A percentile compares a stretch with the other conserved stretches of the same genome.
phyloP scores from a whole-genome alignment of 2,113 vertebrate genomes.

The Grus americana region DNA sequence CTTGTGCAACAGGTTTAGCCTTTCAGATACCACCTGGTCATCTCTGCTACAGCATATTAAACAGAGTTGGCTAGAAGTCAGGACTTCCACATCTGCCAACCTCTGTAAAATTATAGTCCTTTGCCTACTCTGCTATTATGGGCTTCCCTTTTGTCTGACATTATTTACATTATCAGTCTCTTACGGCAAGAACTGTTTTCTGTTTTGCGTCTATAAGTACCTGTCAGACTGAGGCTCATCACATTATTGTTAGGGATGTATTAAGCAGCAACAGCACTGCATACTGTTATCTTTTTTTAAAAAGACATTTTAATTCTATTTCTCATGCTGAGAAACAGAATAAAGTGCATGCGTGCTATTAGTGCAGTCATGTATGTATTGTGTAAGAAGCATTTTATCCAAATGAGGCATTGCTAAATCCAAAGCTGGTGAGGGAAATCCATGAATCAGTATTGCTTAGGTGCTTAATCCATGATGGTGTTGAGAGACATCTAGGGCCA shows the following conservation, averaged over 20 bases:
- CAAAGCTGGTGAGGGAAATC: background rate
- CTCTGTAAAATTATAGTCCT: background rate
- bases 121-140: background rate
- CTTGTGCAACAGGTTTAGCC: background rate
- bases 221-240: background rate
- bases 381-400: background rate
- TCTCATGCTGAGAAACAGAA: background rate
- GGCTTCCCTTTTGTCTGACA: background rate
- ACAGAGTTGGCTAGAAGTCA: background rate
- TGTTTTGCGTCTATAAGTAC: background rate
- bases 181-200: background rate
- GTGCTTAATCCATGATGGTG: background rate
- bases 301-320: background rate
- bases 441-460: background rate
- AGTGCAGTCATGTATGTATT: background rate
- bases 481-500: background rate
- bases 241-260: background rate
- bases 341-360: background rate
- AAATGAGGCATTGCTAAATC: background rate
- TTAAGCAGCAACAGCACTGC: background rate
- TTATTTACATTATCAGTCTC: background rate
- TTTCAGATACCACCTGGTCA: background rate
- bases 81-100: background rate
- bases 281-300: background rate
- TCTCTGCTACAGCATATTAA: background rate